Base-by-base conservation (phyloP, 2,113 vertebrate species). In the Anolis sagrei region DNA sequence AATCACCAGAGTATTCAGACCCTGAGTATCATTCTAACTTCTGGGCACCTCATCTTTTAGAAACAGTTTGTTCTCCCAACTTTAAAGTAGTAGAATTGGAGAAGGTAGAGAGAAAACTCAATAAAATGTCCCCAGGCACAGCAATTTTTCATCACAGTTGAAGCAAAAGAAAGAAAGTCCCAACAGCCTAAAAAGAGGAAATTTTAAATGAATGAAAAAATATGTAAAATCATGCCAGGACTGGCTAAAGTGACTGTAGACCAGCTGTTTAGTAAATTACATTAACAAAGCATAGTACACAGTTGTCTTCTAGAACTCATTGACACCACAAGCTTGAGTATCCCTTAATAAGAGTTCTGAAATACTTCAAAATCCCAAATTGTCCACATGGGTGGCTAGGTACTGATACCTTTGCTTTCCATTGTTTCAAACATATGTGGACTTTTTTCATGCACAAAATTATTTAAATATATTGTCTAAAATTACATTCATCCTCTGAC, bases 251-350 rank as follows among this genome's bases (percentile, higher is more conserved):
- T 64, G 18, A 48, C 29, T 1, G 19, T 25, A 54, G 51, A 85
- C 72, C 69, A 79, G 84, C 68, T 86, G 51, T 64, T 79, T 73
- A 86, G 79, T 69, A 69, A 80, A 19, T 85, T 14, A 62, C 9
- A 48, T 79, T 80, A 79, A 73, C 36, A 79, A 79, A 64, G 36
- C 77, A 64, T 51, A 80, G 39, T 34, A 4, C 19, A 49, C 19
- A 74, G 29, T 61, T 39, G 51, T 13, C 25, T 74, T 39, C 34
- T 61, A 34, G 51, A 75, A 83, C 72, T 21, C 36, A 44, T 64
- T n/a, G 51, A 27, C 3, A 75, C 16, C 62, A 51, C 16, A 83
- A 75, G 44, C 27, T 13, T 16, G 5, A 23, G 51, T 51, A 49
- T n/a, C 10, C 58, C 11, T 61, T 16, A 16, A 61, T 44, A 44